These are phyloP conservation scores for Fissipunctia ypsillon DNA, from an alignment of 2,888 invertebrate genomes.

Conservation along the genomic window DNA sequence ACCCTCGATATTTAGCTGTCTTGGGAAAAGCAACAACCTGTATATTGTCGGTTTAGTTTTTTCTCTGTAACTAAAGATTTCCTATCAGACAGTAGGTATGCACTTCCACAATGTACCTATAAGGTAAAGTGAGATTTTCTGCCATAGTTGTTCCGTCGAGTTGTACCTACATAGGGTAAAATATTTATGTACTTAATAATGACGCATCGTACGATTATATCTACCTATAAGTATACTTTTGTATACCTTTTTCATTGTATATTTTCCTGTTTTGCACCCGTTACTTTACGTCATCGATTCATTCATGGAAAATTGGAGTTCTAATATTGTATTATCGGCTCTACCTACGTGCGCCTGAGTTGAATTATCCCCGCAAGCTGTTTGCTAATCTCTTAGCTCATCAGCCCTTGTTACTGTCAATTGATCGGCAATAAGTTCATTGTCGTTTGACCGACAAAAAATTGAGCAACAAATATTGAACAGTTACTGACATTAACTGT, in stretches of 20 bases:
- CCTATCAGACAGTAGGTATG: background rate
- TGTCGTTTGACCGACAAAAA: constrained; percentile 67
- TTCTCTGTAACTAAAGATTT: background rate
- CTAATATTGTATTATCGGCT: background rate
- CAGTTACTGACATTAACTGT: constrained; percentile 51
- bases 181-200: constrained; percentile 9
- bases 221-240: background rate
- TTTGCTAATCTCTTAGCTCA: constrained; percentile 66
- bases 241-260: background rate
- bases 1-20: no score
- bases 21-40: background rate
- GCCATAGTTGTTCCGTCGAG: background rate
- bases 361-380: constrained; percentile 42
- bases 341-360: constrained; percentile 23
- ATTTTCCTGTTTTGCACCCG: constrained; percentile 36
- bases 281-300: constrained; percentile 14
- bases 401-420: constrained; percentile 71
- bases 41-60: constrained; percentile 2
- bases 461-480: constrained; percentile 54
- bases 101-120: constrained; percentile 23
- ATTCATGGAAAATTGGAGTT: constrained; percentile 23
- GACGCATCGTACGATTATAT: constrained; percentile 37
- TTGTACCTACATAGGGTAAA: background rate
- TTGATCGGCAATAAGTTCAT: constrained; percentile 71
- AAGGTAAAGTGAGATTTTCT: background rate